Base-by-base conservation (phyloP, 2,797 vertebrate genomes). In the Lerista edwardsae region DNA sequence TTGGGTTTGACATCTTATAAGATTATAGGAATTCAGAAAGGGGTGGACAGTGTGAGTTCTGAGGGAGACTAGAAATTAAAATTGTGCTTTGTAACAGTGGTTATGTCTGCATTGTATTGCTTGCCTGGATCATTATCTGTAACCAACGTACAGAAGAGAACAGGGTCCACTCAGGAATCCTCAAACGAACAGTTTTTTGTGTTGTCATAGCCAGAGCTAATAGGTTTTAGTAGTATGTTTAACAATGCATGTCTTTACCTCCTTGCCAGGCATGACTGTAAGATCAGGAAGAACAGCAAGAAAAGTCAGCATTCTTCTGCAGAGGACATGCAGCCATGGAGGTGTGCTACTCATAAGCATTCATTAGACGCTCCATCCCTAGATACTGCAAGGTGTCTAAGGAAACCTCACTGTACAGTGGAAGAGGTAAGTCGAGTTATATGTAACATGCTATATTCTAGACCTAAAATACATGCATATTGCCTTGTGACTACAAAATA, bases 371-470 rank as follows among this genome's bases (percentile, higher is more conserved):
- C 84, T 77, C 8, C 19, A 0, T 15, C 87, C 74, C 44, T 86
- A 17, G 94, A 93, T 36, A n/a, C 27, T 71, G 31, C 86, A 84
- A 94, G 87, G 84, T 87, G 90, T 80, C 68, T 80, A 47, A 92
- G 94, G 88, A 95, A 92, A 59, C 86, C 92, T 57, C 69, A 91
- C 25, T 93, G 84, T 78, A 88, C 95, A 1, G 95, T 94, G 83
- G 95, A 96, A 65, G 95, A 96, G 96, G 96, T 95, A 87, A 36
- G 89, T 0, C 39, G 31, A 1, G 11, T 68, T 31, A 17, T 44
- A 27, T 31, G 14, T 64, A 34, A 79, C 4, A 10, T 1, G 15
- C 21, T 69, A 73, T 14, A 72, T 72, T 84, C 68, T 71, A 51
- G 51, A 15, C 47, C 25, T 29, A n/a, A n/a, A n/a, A 62, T 44